Evolutionary conservation across 1,140 invertebrate species (phyloP), one percentile per base, ranked within the genome.

Genomic region (Anadara kagoshimensis): DNA sequence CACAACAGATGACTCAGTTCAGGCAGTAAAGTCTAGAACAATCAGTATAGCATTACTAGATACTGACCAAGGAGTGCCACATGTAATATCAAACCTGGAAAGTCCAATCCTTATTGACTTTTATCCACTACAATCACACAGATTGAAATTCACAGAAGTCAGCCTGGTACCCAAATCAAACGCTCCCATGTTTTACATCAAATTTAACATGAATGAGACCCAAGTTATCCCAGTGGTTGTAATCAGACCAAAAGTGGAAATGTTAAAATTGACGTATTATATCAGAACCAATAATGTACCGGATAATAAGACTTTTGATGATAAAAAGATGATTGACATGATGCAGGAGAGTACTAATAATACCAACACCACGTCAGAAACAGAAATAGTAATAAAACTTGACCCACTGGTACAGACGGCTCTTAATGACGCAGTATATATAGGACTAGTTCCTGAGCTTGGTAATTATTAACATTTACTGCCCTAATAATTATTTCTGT

Each of bases 231-330:
- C 69, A 22, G 7, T 62, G 3, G 24, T 72, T 20, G 10, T 72
- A 1, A 10, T 72, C 14, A 44, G 53, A 36, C 54, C 69, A 36
- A 41, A 59, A 16, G 56, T 56, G 29, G 14, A 45, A 16, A 57
- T n/a, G 24, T 54, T 53, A 29, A 59, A 20, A 36, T 51, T 75
- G 44, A 49, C n/a, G 22, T 76, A 72, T 45, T 76, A 68, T 58
- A 11, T 76, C 7, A 68, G 59, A 18, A 44, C 54, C n/a, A 51
- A 45, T 10, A 22, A 1, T 20, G n/a, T 64, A 26, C 65, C 75
- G 20, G 59, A 16, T 11, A 24, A 58, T 3, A 8, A 26, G 11
- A 51, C 24, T 36, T 51, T 45, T 68, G 72, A 74, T 26, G 8
- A 64, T 7, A 56, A 22, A 16, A 58, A 65, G 56, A n/a, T 11